Percentiles rank a stretch among this genome's conserved stretches.
phyloP scores from a whole-genome alignment of 2,888 invertebrate species.

The Petrolisthes cinctipes region DNA sequence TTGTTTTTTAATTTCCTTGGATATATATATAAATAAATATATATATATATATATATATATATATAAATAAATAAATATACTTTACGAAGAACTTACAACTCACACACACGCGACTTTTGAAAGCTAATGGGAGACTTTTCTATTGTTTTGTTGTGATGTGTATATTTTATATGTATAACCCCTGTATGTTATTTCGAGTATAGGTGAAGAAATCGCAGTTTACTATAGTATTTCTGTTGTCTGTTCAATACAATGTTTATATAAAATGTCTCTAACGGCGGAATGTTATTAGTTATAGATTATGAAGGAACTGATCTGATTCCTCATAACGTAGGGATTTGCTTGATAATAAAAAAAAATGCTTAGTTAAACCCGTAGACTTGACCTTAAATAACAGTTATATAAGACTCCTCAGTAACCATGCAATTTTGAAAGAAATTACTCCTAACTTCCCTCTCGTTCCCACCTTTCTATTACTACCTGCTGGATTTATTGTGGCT shows the following conservation, averaged over 20 bases:
- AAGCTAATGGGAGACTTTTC: slow-evolving; percentile 35
- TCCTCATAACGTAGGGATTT: slow-evolving; percentile 50
- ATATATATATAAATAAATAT: background rate
- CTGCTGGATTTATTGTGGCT: background rate
- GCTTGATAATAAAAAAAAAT: slow-evolving; percentile 38
- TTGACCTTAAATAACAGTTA: slow-evolving; percentile 18
- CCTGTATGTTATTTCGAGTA: slow-evolving; percentile 45
- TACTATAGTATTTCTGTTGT: slow-evolving; percentile 57
- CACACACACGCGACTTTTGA: background rate
- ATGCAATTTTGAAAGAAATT: background rate
- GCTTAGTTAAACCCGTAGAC: slow-evolving; percentile 54
- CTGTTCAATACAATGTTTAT: slow-evolving; percentile 57
- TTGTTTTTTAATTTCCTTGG: slow-evolving; percentile 42
- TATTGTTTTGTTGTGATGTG: slow-evolving; percentile 58
- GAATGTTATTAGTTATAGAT: slow-evolving; percentile 55
- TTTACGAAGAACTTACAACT: slow-evolving; percentile 33
- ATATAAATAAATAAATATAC: slow-evolving; percentile 18
- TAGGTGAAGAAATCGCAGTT: slow-evolving; percentile 49
- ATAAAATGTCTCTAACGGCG: slow-evolving; percentile 40
- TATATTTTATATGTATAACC: slow-evolving; percentile 51
- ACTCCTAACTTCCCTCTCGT: slow-evolving; percentile 20
- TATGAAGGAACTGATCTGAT: slow-evolving; percentile 46
- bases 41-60: background rate
- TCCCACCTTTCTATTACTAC: slow-evolving; percentile 16
- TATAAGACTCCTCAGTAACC: slow-evolving; percentile 34